Base-by-base conservation (phyloP, 2,797 vertebrate species). In the Botia almorhae region DNA sequence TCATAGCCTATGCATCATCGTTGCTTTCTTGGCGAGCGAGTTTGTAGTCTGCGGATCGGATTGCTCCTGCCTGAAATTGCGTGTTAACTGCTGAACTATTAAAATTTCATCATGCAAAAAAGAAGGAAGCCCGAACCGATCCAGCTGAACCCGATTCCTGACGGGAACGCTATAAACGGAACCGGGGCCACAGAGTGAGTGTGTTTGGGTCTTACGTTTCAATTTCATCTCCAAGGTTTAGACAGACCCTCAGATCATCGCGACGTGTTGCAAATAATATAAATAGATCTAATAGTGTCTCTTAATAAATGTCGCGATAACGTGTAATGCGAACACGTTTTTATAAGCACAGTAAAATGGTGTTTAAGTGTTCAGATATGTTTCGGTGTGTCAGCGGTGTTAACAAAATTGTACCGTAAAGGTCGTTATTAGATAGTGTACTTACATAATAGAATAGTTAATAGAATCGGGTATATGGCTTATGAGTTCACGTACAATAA, bases 181-280 rank as follows among this genome's bases (percentile, higher is more conserved):
- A 97, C 93, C 87, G 96, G 95, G 89, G 93, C 96, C 21, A 94
- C 95, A 0, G 97, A 99, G 97, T 98, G 91, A 98, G 97, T 97
- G 33, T 26, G 50, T 19, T 67, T 16, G 71, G 39, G 36, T 60
- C 63, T 70, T 50, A 36, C 55, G 53, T 3, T 13, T 21, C 10
- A 12, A 12, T 77, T 64, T 68, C 16, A 16, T 58, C 61, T 67
- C 16, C 60, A 55, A 73, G 2, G 33, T 33, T 33, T 4, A 33
- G 36, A 39, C 36, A 39, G 7, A 0, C 10, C 7, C 8, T 39
- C 36, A 39, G 6, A 43, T 60, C 75, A 43, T 60, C 75, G 46
- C 56, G 50, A 16, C 5, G 14, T 12, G 2, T 76, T 58, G 55
- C 3, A 19, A 39, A 46, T 19, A 19, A 8, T 3, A 11, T 1